phyloP scores from a whole-genome alignment of 2,888 invertebrate genomes.

The Callyntrura sp. region DNA sequence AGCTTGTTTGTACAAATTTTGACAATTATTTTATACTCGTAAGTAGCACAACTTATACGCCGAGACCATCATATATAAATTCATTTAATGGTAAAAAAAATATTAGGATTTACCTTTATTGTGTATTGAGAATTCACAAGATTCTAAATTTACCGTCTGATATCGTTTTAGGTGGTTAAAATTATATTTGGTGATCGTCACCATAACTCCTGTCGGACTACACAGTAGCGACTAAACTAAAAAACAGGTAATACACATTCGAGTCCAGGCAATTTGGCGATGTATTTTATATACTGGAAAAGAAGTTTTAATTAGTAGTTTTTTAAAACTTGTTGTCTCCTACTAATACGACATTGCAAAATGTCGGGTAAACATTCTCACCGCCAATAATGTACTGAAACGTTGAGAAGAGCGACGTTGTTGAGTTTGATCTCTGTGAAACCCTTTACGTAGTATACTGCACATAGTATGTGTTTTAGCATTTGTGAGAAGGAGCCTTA shows the following conservation, averaged over 20 bases:
- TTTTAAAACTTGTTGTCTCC: constrained; percentile 30
- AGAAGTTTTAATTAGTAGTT: neutral
- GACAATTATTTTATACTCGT: too few relatives aligned
- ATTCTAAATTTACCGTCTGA: too few relatives aligned
- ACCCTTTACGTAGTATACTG: neutral
- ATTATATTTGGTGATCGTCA: constrained; percentile 20
- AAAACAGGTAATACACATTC: neutral
- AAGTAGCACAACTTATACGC: too few relatives aligned
- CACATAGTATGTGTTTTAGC: neutral
- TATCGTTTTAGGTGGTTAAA: too few relatives aligned
- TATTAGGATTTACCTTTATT: too few relatives aligned
- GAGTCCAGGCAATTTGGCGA: neutral
- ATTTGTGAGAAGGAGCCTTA: too few relatives aligned
- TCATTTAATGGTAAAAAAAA: too few relatives aligned
- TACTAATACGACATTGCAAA: neutral
- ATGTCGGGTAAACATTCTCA: constrained; percentile 55
- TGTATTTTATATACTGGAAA: neutral
- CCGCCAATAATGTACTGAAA: constrained; percentile 40
- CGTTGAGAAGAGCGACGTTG: neutral
- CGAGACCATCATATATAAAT: too few relatives aligned
- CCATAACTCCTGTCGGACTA: neutral
- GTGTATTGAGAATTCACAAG: too few relatives aligned
- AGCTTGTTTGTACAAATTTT: too few relatives aligned
- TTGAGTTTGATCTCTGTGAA: neutral
- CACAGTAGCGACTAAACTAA: neutral